A percentile compares a stretch with the other conserved stretches of the same genome.
Evolutionary conservation across 1,140 invertebrate species (phyloP).

Genomic region (Drosophila tsacasi): DNA sequence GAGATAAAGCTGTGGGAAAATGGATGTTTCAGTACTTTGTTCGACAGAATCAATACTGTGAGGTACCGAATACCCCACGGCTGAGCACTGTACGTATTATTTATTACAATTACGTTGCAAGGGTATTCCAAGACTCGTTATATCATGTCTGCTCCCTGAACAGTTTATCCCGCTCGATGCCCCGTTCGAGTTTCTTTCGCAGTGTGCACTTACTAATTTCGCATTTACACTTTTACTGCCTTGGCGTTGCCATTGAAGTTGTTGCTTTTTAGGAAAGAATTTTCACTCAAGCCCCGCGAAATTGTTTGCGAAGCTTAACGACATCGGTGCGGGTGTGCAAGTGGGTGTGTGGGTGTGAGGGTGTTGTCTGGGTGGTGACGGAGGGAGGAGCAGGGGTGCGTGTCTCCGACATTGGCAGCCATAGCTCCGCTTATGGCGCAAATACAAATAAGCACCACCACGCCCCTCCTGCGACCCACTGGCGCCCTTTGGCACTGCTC

Average conservation of each 20-base stretch:
- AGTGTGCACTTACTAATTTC: conserved; percentile 36
- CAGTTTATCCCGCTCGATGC: conserved; percentile 7
- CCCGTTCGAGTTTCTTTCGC: conserved; percentile 4
- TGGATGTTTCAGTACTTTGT: neutral
- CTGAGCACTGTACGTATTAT: neutral
- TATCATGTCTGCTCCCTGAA: neutral
- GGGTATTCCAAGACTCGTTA: neutral
- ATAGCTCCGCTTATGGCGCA: conserved; percentile 59
- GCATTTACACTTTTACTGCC: conserved; percentile 37
- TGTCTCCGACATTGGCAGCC: conserved; percentile 55
- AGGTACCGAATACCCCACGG: no score
- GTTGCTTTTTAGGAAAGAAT: conserved; percentile 26
- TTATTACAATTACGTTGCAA: neutral
- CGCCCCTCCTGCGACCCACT: conserved; percentile 3
- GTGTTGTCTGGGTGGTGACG: conserved; percentile 21
- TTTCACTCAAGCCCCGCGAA: conserved; percentile 46
- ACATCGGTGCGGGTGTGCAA: neutral
- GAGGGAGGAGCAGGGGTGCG: conserved; percentile 2
- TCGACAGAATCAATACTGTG: neutral
- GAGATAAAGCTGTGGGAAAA: no score
- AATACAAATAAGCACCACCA: conserved; percentile 56
- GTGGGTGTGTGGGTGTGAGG: conserved; percentile 7
- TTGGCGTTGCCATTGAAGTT: conserved; percentile 14
- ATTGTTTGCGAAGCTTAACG: conserved; percentile 72
- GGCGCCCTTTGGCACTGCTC: conserved; percentile 55